Evolutionary conservation across 2,113 vertebrate species (phyloP).

Genomic region (Arothron firmamentum): DNA sequence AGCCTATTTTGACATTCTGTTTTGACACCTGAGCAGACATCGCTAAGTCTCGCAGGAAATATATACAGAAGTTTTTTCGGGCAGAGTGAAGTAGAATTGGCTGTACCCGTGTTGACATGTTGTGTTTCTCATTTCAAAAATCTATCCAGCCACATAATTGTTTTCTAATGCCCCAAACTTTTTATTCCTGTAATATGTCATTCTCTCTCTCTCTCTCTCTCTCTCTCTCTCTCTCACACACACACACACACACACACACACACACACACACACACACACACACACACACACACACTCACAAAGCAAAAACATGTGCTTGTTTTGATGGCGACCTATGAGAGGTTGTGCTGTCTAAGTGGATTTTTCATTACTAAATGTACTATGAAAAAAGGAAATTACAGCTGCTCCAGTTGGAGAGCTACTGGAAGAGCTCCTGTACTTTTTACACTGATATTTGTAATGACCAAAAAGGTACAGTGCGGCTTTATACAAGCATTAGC

Average conservation of each 20-base stretch:
- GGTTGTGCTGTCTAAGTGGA: constrained; percentile 76
- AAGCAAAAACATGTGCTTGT: too few relatives aligned
- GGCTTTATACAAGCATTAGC: constrained; percentile 60
- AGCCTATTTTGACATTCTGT: too few relatives aligned
- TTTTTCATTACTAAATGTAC: constrained; percentile 58
- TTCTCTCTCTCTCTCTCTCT: constrained; percentile 2
- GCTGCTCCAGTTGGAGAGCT: constrained; percentile 72
- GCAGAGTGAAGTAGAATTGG: too few relatives aligned
- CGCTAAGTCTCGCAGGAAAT: too few relatives aligned
- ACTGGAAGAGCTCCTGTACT: constrained; percentile 65
- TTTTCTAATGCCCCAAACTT: constrained; percentile 72
- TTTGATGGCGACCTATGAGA: constrained; percentile 26
- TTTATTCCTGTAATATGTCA: constrained; percentile 62
- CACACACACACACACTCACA: background rate
- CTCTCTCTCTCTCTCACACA: background rate
- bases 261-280: background rate
- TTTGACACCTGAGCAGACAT: too few relatives aligned
- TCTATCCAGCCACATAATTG: background rate
- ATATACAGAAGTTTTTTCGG: too few relatives aligned
- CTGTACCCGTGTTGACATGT: too few relatives aligned
- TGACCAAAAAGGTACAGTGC: constrained; percentile 61
- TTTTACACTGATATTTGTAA: constrained; percentile 66
- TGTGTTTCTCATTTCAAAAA: too few relatives aligned
- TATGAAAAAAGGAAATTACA: constrained; percentile 78
- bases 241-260: background rate